Base-by-base conservation (phyloP, 2,888 invertebrate genomes). In the Ophion costatus region DNA sequence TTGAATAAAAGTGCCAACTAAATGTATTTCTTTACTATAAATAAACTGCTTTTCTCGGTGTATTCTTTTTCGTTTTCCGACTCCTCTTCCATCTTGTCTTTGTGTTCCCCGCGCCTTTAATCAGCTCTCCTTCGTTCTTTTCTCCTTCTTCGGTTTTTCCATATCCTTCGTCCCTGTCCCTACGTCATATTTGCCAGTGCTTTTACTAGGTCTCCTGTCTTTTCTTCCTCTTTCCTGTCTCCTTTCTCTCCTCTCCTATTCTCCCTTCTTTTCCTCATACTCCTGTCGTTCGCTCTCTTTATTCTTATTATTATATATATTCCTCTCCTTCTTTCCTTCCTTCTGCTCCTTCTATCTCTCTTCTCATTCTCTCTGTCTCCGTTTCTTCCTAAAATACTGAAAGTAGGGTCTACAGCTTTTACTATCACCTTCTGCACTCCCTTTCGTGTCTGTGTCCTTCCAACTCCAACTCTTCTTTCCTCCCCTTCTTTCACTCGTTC, bases 161-260 rank as follows among this genome's bases (percentile, higher is more conserved):
- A 14, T 67, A 42, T 67, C 22, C 29, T 24, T 24, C 29, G 33
- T 10, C 57, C 24, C 67, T 57, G 29, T 11, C 51, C 20, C 20
- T n/a, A 63, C 59, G 29, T 45, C 33, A 29, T n/a, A 76, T 81
- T 77, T 74, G 20, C 20, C 59, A 45, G 42, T 29, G 2, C 1
- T 29, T 29, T 29, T 29, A 29, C 29, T 3, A 29, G 29, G 1
- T 29, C 29, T 29, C 1, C 42, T 14, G 14, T 42, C 11, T 20
- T 20, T 67, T 42, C 20, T 45, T 29, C 20, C 66, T 33, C 14
- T 69, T 57, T 63, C 10, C 38, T 9, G 38, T 59, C 64, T 69
- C 33, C 45, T 63, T 83, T 71, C 67, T 81, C 76, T 61, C 3
- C 4, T 24, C n/a, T n/a, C 20, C 5, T 0, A n/a, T n/a, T n/a